Percentiles rank a stretch among this genome's conserved stretches.
Conservation (phyloP, 2,888 invertebrate genomes). For the Mimachlamys varia region DNA sequence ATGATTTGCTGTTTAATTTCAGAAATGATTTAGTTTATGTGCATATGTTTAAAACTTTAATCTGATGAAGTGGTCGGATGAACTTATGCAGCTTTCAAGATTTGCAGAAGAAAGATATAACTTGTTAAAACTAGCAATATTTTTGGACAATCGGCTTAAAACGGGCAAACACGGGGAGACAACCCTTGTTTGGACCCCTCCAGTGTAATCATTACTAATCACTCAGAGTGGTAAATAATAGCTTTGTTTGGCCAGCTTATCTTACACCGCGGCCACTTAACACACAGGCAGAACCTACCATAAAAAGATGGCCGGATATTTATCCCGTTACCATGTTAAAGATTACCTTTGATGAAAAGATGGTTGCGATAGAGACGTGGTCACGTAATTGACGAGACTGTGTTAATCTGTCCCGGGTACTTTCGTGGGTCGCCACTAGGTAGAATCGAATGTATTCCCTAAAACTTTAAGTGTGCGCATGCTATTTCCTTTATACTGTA, state of each 20-base stretch:
- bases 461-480: no score
- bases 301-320: constrained; percentile 18
- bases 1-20: no score
- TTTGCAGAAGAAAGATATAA: no score
- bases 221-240: background rate
- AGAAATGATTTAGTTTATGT: no score
- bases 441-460: background rate
- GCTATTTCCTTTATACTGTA: no score
- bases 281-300: background rate
- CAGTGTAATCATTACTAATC: background rate
- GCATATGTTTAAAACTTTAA: no score
- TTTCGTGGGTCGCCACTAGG: background rate
- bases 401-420: background rate
- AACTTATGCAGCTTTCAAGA: no score
- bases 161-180: background rate
- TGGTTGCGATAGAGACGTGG: background rate
- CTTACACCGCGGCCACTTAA: background rate
- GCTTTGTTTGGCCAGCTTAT: background rate
- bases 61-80: no score
- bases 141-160: no score
- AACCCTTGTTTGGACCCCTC: background rate
- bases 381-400: background rate
- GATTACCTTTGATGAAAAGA: background rate
- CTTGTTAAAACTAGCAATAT: no score
- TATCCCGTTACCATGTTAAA: background rate